Evolutionary conservation across 2,113 vertebrate genomes (phyloP).

Genomic region (Panthera uncia): DNA sequence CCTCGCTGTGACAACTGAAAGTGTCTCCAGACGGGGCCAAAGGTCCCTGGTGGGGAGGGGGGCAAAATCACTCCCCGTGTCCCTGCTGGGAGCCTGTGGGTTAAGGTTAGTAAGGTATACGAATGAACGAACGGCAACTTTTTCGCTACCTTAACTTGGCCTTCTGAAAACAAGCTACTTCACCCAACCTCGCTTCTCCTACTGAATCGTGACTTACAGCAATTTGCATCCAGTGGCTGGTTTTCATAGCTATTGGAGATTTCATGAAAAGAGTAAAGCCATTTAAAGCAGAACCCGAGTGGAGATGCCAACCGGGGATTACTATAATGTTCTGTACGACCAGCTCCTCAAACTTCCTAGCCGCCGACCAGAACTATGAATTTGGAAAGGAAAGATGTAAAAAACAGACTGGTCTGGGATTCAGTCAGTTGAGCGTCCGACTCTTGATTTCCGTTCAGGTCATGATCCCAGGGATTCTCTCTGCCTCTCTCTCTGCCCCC

Average conservation of each 20-base stretch:
- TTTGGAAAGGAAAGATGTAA: neutral
- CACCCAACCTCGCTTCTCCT: neutral
- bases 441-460: too few species aligned
- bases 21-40: neutral
- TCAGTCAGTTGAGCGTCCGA: too few species aligned
- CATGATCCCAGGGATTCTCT: too few species aligned
- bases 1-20: neutral
- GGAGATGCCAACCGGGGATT: neutral
- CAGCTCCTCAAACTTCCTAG: neutral
- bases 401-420: neutral
- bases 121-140: neutral
- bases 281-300: neutral
- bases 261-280: neutral
- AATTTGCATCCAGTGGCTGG: neutral
- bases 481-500: too few species aligned
- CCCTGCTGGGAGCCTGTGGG: neutral
- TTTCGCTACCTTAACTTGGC: neutral
- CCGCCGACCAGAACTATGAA: neutral
- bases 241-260: constrained; percentile 18
- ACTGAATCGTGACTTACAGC: neutral
- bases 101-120: neutral
- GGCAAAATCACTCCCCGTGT: neutral
- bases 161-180: neutral
- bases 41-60: neutral
- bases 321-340: neutral